Evolutionary conservation across 2,888 invertebrate species (phyloP).

Genomic region (Aphidius colemani): DNA sequence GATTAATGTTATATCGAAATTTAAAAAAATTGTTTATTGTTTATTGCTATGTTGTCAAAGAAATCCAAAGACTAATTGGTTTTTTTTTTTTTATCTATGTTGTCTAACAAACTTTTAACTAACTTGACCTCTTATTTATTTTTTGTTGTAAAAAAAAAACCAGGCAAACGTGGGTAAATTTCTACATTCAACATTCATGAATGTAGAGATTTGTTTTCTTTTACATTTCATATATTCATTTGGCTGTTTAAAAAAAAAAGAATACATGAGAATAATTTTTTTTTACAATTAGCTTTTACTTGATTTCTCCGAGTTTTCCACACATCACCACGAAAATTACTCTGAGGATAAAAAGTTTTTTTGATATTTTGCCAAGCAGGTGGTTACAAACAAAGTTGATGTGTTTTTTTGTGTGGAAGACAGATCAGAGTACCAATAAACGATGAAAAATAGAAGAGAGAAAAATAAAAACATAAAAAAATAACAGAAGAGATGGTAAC

Average conservation of each 20-base stretch:
- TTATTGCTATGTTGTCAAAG: too few relatives aligned
- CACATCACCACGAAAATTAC: slow-evolving; percentile 31
- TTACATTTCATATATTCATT: too few relatives aligned
- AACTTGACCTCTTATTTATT: too few relatives aligned
- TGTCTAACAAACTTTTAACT: too few relatives aligned
- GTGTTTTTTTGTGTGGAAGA: slow-evolving; percentile 7
- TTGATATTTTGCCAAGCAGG: slow-evolving; percentile 57
- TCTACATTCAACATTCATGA: not conserved
- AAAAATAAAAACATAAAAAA: slow-evolving; percentile 16
- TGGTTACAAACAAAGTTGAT: slow-evolving; percentile 43
- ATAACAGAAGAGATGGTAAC: slow-evolving; percentile 9
- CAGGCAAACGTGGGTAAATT: not conserved
- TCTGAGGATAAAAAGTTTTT: slow-evolving; percentile 16
- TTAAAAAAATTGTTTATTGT: too few relatives aligned
- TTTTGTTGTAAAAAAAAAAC: too few relatives aligned
- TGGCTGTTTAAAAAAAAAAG: too few relatives aligned
- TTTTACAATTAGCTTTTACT: too few relatives aligned
- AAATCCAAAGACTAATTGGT: too few relatives aligned
- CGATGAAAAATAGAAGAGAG: slow-evolving; percentile 39
- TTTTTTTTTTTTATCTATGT: too few relatives aligned
- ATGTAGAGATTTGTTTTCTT: not conserved
- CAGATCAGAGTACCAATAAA: slow-evolving; percentile 15
- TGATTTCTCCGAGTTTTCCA: slow-evolving; percentile 24
- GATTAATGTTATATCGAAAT: too few relatives aligned
- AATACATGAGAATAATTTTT: too few relatives aligned